These are phyloP conservation scores for Sturnira hondurensis DNA, from an alignment of 2,113 vertebrate genomes.

Conservation along the genomic window DNA sequence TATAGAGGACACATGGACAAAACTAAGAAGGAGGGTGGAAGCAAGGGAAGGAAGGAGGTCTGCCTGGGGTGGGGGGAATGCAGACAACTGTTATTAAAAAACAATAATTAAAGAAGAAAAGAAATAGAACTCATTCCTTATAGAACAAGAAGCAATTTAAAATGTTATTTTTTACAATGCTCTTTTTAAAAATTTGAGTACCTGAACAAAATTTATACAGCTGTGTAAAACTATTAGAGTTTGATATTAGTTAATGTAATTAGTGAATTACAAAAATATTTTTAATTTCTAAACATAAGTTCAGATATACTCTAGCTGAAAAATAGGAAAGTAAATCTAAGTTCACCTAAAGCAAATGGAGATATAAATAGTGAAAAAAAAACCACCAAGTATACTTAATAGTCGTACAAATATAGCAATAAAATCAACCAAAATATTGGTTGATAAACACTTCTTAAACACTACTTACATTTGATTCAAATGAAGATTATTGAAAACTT, in stretches of 20 bases:
- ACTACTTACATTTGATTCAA: constrained; percentile 28
- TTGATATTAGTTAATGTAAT: constrained; percentile 8
- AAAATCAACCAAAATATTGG: neutral
- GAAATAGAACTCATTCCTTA: neutral
- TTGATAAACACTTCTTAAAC: neutral
- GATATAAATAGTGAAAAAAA: neutral
- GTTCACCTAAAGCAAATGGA: constrained; percentile 7
- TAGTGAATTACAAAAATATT: neutral
- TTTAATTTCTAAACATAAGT: constrained; percentile 39
- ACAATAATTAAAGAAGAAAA: neutral
- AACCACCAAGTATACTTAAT: neutral
- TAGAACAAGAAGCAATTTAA: neutral
- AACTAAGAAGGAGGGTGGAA: no score
- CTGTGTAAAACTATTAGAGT: neutral
- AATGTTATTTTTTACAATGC: neutral
- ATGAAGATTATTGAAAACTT: neutral
- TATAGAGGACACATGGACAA: no score
- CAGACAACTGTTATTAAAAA: no score
- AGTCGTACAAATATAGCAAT: neutral
- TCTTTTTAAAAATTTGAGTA: neutral
- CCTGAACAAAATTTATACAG: neutral
- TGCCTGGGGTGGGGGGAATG: no score
- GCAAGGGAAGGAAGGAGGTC: no score
- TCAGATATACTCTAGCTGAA: constrained; percentile 16
- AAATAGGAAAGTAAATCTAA: constrained; percentile 11